phyloP scores from a whole-genome alignment of 2,113 vertebrate genomes.

The Chelonoidis abingdonii region DNA sequence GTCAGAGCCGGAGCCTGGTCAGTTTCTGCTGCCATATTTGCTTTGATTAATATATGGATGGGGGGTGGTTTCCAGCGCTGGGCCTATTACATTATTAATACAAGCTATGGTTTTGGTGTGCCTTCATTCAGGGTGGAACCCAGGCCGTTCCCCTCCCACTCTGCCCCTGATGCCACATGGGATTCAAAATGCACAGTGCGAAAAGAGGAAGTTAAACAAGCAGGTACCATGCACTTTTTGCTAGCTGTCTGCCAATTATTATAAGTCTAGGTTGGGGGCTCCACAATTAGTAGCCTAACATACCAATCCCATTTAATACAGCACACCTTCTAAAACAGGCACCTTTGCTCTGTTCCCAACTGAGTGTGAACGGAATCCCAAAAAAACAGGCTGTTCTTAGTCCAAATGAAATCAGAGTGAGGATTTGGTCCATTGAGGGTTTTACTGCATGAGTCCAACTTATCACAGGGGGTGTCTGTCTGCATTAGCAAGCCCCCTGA shows the following conservation, averaged over 20 bases:
- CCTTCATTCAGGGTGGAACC: too few species aligned
- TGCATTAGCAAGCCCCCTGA: neutral
- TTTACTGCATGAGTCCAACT: neutral
- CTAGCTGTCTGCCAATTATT: neutral
- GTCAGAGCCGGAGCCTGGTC: too few species aligned
- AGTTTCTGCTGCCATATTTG: too few species aligned
- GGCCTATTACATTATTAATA: too few species aligned
- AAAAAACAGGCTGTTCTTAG: neutral
- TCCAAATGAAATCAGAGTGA: neutral
- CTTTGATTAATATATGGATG: too few species aligned
- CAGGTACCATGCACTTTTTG: neutral
- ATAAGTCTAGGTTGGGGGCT: neutral
- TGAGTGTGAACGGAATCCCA: neutral
- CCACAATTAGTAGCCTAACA: neutral
- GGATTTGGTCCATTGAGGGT: neutral
- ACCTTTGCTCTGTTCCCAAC: neutral
- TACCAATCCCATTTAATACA: neutral
- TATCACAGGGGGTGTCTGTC: neutral
- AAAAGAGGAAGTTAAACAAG: neutral
- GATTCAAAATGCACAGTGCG: too few species aligned
- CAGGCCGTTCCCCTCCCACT: too few species aligned
- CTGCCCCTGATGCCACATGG: too few species aligned
- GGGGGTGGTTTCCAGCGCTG: too few species aligned
- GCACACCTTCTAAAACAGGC: neutral
- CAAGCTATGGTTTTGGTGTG: too few species aligned